Conservation (phyloP, 1,140 invertebrate genomes). For the Brachionus paranguensis region DNA sequence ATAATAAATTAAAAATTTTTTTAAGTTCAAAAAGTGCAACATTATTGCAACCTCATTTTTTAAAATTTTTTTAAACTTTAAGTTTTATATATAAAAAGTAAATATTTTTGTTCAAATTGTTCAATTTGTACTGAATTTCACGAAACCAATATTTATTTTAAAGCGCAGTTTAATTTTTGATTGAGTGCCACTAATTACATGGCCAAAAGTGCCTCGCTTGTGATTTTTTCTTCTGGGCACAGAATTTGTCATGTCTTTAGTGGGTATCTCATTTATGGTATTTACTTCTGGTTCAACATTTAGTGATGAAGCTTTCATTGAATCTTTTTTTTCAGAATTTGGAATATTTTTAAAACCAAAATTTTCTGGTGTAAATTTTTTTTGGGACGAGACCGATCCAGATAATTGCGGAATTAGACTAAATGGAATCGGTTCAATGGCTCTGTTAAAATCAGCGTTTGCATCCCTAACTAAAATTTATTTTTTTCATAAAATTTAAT, state of each 20-base stretch:
- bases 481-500: background rate
- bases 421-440: background rate
- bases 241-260: background rate
- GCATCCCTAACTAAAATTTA: background rate
- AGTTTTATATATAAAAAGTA: no score
- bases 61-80: no score
- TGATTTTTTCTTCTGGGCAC: background rate
- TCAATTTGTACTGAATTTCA: no score
- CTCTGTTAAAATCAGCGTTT: background rate
- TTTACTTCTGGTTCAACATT: background rate
- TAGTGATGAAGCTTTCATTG: background rate
- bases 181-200: background rate
- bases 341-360: background rate
- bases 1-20: no score
- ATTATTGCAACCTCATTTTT: no score
- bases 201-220: background rate
- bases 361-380: background rate
- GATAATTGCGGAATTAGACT: background rate
- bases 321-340: background rate
- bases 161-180: background rate
- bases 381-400: background rate
- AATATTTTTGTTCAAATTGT: no score
- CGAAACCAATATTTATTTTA: no score
- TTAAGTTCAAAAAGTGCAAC: no score
- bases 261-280: background rate